Base-by-base conservation (phyloP, 1,140 invertebrate species). In the Pararge aegeria region DNA sequence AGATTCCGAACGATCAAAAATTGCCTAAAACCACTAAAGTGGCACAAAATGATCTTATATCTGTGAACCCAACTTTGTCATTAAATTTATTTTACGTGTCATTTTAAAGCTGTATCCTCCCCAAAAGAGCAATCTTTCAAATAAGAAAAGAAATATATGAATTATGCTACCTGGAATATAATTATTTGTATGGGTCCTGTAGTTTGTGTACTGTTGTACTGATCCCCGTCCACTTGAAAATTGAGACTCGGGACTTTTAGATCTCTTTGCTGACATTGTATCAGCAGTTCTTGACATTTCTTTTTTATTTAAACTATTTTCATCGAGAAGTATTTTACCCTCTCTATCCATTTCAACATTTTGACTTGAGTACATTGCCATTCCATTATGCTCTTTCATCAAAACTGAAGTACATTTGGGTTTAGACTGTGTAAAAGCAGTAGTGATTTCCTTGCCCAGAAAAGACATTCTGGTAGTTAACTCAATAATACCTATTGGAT, bases 281-380 rank as follows among this genome's bases (percentile, higher is more conserved):
- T 65, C 48, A 15, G 55, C 50, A 42, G 62, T 61, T 30, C 53
- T 70, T 1, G 61, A 55, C 1, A 58, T 19, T 34, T 68, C 48
- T 64, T 70, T 79, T 63, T 73, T 80, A 5, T 62, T 69, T 10
- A 87, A 52, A 48, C 72, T 71, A 40, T 80, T 77, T 75, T 89
- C 84, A 30, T 89, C 83, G 59, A 89, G 66, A n/a, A 86, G 57
- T 34, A 89, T 76, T 71, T 87, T 87, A 6, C 86, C 86, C 15
- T 80, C 74, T 16, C 73, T 75, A 48, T 89, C 81, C 81, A 89
- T 82, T 73, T 89, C 86, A 9, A 89, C 86, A 61, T 85, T 81
- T 15, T 87, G 84, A 57, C 84, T 86, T 2, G 86, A 75, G 21
- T 82, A 89, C 70, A 89, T 75, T 7, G 77, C 73, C 70, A 89